Conservation (phyloP, 2,888 invertebrate species). For the Graphium colonna region DNA sequence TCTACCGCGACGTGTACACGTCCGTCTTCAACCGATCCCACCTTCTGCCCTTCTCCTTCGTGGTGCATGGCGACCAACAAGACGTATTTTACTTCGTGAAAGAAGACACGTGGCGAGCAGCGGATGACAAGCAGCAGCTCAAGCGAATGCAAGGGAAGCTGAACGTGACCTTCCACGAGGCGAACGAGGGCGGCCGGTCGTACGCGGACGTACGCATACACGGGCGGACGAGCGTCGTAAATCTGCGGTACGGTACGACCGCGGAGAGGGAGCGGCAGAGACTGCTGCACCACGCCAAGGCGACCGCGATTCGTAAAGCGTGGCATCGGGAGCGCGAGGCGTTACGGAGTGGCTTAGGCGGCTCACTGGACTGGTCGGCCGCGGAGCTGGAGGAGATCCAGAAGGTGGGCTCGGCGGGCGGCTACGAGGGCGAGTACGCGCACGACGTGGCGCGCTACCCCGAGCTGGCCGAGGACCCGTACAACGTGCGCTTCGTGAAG, state of each 20-base stretch:
- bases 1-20: conserved; percentile 94
- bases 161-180: conserved; percentile 94
- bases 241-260: conserved; percentile 96
- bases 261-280: conserved; percentile 93
- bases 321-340: conserved; percentile 96
- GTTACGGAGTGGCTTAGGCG: conserved; percentile 87
- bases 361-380: conserved; percentile 91
- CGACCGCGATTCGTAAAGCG: conserved; percentile 92
- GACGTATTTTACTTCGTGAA: conserved; percentile 97
- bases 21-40: conserved; percentile 95
- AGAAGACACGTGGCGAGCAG: conserved; percentile 93
- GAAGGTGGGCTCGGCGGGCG: conserved; percentile 89
- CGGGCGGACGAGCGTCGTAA: conserved; percentile 93
- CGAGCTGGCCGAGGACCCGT: conserved; percentile 96
- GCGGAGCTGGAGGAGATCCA: conserved; percentile 93
- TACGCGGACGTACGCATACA: conserved; percentile 95
- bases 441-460: conserved; percentile 95
- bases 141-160: conserved; percentile 94
- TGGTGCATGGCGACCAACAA: conserved; percentile 92
- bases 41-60: conserved; percentile 91
- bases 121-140: conserved; percentile 92
- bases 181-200: conserved; percentile 86
- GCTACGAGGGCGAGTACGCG: conserved; percentile 94
- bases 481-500: conserved; percentile 94
- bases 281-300: conserved; percentile 93